phyloP scores from a whole-genome alignment of 1,140 invertebrate genomes.

The honey bee (Apis mellifera) region DNA sequence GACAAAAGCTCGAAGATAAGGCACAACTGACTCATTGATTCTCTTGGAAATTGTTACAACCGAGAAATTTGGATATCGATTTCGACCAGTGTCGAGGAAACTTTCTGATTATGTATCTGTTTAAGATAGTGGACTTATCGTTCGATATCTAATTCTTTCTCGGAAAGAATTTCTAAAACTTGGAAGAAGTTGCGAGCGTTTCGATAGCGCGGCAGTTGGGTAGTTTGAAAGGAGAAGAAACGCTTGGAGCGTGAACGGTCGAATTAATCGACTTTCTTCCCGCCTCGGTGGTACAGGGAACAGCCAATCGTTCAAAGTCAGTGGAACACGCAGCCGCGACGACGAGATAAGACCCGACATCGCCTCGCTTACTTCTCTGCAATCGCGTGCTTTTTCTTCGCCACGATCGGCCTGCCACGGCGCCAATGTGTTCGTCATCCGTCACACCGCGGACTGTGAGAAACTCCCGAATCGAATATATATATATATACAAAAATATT shows the following conservation, averaged over 20 bases:
- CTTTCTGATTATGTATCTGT: too few species aligned
- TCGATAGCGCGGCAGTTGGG: not conserved
- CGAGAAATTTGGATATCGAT: too few species aligned
- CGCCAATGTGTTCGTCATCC: constrained; percentile 46
- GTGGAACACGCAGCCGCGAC: constrained; percentile 19
- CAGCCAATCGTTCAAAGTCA: constrained; percentile 49
- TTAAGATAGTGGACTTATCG: too few species aligned
- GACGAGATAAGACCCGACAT: constrained; percentile 43
- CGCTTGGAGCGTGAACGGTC: constrained; percentile 6
- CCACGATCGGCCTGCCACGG: constrained; percentile 14
- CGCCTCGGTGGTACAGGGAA: not conserved
- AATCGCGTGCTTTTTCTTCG: constrained; percentile 38
- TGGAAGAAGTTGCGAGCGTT: not conserved
- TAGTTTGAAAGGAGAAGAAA: not conserved
- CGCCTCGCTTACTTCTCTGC: constrained; percentile 17
- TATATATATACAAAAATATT: not conserved
- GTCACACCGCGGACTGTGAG: constrained; percentile 21
- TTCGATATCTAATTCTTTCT: not conserved
- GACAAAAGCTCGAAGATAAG: too few species aligned
- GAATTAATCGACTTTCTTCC: constrained; percentile 32
- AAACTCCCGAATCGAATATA: constrained; percentile 7
- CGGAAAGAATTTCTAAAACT: too few species aligned
- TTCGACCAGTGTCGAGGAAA: too few species aligned
- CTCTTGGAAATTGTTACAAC: too few species aligned
- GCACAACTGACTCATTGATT: too few species aligned